Conservation (phyloP, 1,140 invertebrate species). For the Akabosia matsudoensis region DNA sequence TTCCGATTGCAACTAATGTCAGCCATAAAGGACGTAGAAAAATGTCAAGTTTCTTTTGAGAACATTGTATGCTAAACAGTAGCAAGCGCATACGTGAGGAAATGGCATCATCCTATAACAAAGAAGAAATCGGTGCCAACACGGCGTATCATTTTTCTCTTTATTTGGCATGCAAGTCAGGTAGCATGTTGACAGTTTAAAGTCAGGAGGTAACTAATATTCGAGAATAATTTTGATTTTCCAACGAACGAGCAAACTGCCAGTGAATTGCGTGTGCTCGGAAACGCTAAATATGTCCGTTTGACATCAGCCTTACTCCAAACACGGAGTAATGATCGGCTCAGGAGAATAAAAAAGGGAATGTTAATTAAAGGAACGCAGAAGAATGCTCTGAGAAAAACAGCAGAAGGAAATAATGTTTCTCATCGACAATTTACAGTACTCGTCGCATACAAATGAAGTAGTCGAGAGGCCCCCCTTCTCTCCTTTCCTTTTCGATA, state of each 20-base stretch:
- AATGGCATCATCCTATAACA: no score
- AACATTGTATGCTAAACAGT: no score
- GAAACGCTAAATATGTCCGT: slow-evolving; percentile 16
- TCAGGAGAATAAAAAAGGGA: not conserved
- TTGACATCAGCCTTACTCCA: not conserved
- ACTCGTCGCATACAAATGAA: slow-evolving; percentile 17
- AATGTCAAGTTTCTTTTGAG: no score
- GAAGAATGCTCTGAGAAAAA: not conserved
- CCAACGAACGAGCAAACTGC: not conserved
- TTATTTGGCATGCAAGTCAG: not conserved
- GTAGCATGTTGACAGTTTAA: not conserved
- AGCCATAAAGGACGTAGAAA: no score
- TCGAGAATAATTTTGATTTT: slow-evolving; percentile 2
- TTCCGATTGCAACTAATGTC: no score
- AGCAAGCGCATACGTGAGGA: no score
- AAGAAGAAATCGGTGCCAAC: no score
- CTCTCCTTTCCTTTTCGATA: not conserved
- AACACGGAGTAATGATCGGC: not conserved
- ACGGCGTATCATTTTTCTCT: no score
- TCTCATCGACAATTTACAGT: slow-evolving; percentile 33
- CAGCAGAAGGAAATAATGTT: slow-evolving; percentile 46
- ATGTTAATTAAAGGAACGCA: slow-evolving; percentile 13
- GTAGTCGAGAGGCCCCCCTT: not conserved
- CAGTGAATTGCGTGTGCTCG: no score
- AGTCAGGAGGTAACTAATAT: slow-evolving; percentile 3